Base-by-base conservation (phyloP, 2,113 vertebrate genomes). In the Ciconia stormi region DNA sequence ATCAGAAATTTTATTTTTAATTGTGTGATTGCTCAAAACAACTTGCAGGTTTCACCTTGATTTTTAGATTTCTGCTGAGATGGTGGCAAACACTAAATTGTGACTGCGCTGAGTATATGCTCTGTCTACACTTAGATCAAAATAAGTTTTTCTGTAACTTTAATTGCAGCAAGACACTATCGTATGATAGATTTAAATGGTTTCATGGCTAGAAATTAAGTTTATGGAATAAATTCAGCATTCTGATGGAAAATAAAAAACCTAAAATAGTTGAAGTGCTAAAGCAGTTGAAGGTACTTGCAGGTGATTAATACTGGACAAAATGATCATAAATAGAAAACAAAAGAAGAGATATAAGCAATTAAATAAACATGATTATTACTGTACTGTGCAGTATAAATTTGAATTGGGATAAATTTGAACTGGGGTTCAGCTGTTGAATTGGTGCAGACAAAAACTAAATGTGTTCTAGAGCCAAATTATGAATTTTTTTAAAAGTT, bases 141-240 rank as follows among this genome's bases (percentile, higher is more conserved):
- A 91, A 83, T 4, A 27, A 30, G 13, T 8, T 88, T 49, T 86
- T 36, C 62, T 65, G 30, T 82, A 58, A 65, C 42, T 65, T 76
- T 40, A 73, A 5, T 73, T 73, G 34, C 44, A 61, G 17, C 7
- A 59, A 82, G 40, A 62, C 2, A 14, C 5, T 53, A 15, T 83
- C 10, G 8, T 74, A 34, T 18, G 30, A 50, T 53, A 58, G 11
- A 46, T 59, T 87, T 42, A 66, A 73, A 53, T 55, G 46, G 14
- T 74, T 72, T 77, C 9, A 40, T 66, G 32, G 16, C 16, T 87
- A 81, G 42, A 91, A 95, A 95, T 96, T 84, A 97, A 90, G 74
- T 67, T 95, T 89, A 70, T 74, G 34, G 29, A 69, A 94, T 56
- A 90, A 95, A 95, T 91, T 82, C 52, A 29, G 16, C 36, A 46